Evolutionary conservation across 2,113 vertebrate species (phyloP), one percentile per base, ranked within the genome.

Genomic region (Gobio gobio): DNA sequence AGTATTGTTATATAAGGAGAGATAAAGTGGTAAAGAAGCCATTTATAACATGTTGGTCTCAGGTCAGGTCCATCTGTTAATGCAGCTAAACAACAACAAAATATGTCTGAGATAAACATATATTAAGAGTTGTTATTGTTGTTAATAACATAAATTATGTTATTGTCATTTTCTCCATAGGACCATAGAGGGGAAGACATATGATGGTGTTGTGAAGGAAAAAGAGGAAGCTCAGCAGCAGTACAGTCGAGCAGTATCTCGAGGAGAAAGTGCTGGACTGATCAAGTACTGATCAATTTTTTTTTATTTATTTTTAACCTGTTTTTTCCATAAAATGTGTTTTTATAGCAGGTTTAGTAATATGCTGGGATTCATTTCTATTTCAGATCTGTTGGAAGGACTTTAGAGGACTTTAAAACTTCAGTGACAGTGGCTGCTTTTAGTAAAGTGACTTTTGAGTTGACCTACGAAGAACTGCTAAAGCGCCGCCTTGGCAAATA

Each of bases 401-500:
- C 95, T 24, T 94, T 98, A 49, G 98, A 99, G 86, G 96, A 97
- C 85, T 99, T 99, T 88, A 95, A 94, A 73, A 98, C 99, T 72
- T 96, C 96, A 2, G 93, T 99, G 86, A 96, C 93, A 0, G 40
- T 98, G 49, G 94, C 94, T 33, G 93, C 96, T 88, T 91, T 90
- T 88, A 97, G 96, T 91, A 98, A 97, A 90, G 95, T 96, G 83
- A 97, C 93, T 2, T 99, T 99, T 94, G 95, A 95, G 83, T 94
- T 99, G 89, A 95, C 93, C 1, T 99, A 99, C 0, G 98, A 99
- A 90, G 97, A 99, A 88, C 85, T 99, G 83, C 92, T 99, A 81
- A 97, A 95, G 86, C 91, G 98, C 12, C 93, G 81, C 2, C 95
- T 95, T 20, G 97, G 93, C 51, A 96, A 97, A 89, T 99, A 99